Evolutionary conservation across 2,113 vertebrate species (phyloP).

Genomic region (Pholis gunnellus): DNA sequence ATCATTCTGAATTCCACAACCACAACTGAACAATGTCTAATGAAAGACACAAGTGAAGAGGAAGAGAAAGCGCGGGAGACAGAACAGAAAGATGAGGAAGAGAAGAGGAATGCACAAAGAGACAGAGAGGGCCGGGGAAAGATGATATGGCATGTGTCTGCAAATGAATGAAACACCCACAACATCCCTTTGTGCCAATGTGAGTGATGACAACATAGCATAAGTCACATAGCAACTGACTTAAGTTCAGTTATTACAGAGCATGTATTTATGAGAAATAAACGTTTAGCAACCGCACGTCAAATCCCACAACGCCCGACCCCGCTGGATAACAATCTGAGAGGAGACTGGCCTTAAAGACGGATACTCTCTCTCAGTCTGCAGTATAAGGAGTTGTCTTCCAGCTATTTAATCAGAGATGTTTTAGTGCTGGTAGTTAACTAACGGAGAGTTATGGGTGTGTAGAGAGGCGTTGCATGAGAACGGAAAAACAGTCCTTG

Average conservation of each 20-base stretch:
- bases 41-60: conserved; percentile 39
- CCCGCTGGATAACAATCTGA: conserved; percentile 65
- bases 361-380: conserved; percentile 61
- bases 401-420: conserved; percentile 75
- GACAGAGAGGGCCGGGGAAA: conserved; percentile 32
- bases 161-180: conserved; percentile 60
- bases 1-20: conserved; percentile 34
- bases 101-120: conserved; percentile 50
- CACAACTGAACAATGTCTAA: conserved; percentile 41
- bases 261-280: conserved; percentile 22
- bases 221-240: conserved; percentile 45
- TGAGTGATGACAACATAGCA: conserved; percentile 47
- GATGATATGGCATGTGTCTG: conserved; percentile 52
- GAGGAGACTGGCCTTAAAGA: conserved; percentile 51
- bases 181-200: conserved; percentile 39
- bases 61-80: conserved; percentile 12
- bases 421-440: conserved; percentile 78
- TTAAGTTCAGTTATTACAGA: conserved; percentile 29
- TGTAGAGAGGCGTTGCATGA: conserved; percentile 76
- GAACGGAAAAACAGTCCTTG: conserved; percentile 75
- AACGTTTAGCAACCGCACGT: conserved; percentile 37
- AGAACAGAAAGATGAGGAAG: conserved; percentile 33
- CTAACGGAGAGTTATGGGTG: conserved; percentile 72
- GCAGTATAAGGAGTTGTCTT: conserved; percentile 73
- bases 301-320: conserved; percentile 40